Evolutionary conservation across 2,888 invertebrate genomes (phyloP), one percentile per base, ranked within the genome.

Genomic region (Tetragnatha montana): DNA sequence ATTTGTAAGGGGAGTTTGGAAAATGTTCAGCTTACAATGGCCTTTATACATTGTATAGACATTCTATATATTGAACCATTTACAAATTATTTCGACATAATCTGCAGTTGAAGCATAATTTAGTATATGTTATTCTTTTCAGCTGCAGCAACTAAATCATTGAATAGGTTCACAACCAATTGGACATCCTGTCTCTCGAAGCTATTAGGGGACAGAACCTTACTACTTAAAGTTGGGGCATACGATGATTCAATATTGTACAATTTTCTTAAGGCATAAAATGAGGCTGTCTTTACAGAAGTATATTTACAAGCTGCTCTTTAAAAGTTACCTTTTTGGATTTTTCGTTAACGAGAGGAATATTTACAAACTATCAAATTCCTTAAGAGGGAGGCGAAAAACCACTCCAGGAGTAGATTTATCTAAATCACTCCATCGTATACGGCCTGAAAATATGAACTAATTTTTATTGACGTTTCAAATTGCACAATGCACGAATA

Each of bases 171-270:
- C 14, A 60, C 71, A 83, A 79, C 10, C 12, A 88, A 83, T 49
- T 83, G 71, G 8, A 83, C 68, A 68, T 83, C 83, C 79, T 88
- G 83, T 21, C 76, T 21, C 21, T 88, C 88, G 6, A 88, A 12
- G 8, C 51, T 82, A 22, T 22, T 49, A 10, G 78, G 74, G 47
- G 17, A 21, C 14, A 88, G 35, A 7, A 73, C 73, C 35, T 88
- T 88, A n/a, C 71, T 17, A 22, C 71, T 49, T 22, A 78, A 76
- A 17, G 71, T 68, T 76, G 81, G 71, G 8, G 49, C 75, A 80
- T 71, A 82, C 47, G 60, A 14, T 14, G 12, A 14, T 60, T 14
- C 60, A 60, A 60, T 60, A 14, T 14, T 1, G 1, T 10, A 60
- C 10, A 14, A 60, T 14, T 10, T 60, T 60, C 6, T 60, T 1